Conservation (phyloP, 1,140 invertebrate genomes). For the Orchestia grillus region DNA sequence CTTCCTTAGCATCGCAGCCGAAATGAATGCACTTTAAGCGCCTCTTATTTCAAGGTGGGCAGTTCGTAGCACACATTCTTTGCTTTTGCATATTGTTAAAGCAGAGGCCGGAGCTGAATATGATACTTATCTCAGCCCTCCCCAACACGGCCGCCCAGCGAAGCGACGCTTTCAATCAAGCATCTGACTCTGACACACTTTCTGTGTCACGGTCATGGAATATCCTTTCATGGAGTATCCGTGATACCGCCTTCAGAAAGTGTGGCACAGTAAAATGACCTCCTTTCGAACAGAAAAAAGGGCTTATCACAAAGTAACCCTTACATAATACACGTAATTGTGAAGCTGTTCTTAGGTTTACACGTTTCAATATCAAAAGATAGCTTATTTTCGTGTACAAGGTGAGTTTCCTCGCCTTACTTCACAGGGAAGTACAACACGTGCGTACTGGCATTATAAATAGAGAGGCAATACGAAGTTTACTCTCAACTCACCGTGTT, state of each 20-base stretch:
- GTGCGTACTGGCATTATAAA: background rate
- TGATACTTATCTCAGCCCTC: background rate
- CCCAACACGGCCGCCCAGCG: background rate
- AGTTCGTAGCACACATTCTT: no score
- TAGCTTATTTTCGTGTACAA: background rate
- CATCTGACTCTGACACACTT: background rate
- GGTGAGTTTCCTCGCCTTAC: background rate
- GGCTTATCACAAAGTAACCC: background rate
- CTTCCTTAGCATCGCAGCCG: no score
- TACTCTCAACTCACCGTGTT: background rate
- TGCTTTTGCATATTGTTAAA: no score
- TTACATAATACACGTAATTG: background rate
- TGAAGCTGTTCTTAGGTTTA: background rate
- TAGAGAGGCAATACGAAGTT: background rate
- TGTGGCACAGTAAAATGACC: background rate
- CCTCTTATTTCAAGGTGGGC: no score
- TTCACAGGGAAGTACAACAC: background rate
- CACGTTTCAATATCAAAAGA: background rate
- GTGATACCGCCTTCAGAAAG: background rate
- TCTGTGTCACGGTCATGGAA: background rate
- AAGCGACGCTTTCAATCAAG: no score
- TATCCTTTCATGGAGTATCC: background rate
- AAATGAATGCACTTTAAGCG: no score
- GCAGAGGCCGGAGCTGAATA: no score
- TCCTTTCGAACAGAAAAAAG: background rate